These are phyloP conservation scores for Netelia fuscicornis DNA, from an alignment of 2,888 invertebrate genomes.

Conservation along the genomic window DNA sequence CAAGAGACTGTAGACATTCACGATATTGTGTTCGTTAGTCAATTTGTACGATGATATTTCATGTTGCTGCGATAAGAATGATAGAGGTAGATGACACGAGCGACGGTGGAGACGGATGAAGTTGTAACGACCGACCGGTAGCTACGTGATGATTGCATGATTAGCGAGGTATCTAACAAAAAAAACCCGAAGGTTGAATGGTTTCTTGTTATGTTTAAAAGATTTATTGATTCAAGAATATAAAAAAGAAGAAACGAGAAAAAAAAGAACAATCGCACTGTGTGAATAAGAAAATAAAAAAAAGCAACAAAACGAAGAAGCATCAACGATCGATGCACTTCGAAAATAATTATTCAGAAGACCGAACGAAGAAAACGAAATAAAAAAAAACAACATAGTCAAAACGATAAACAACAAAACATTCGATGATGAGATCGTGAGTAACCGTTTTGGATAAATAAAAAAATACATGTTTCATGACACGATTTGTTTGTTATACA, in stretches of 20 bases:
- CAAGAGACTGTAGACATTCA: slow-evolving; percentile 22
- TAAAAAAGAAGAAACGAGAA: slow-evolving; percentile 48
- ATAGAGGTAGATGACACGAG: background rate
- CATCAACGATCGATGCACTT: slow-evolving; percentile 18
- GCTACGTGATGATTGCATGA: slow-evolving; percentile 31
- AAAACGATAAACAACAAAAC: slow-evolving; percentile 28
- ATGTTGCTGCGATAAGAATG: background rate
- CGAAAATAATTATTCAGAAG: slow-evolving; percentile 16
- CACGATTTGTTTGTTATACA: slow-evolving; percentile 39
- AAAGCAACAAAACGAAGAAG: slow-evolving; percentile 21
- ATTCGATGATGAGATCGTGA: slow-evolving; percentile 11
- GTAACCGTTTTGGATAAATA: slow-evolving; percentile 10
- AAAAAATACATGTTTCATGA: slow-evolving; percentile 53
- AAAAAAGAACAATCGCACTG: slow-evolving; percentile 22
- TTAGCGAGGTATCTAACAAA: slow-evolving; percentile 28
- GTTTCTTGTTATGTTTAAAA: slow-evolving; percentile 52
- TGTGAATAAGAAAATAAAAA: slow-evolving; percentile 1
- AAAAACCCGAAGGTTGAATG: slow-evolving; percentile 48
- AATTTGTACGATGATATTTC: slow-evolving; percentile 29
- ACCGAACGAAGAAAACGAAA: slow-evolving; percentile 29
- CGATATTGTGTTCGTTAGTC: slow-evolving; percentile 1
- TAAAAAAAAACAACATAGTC: slow-evolving; percentile 12
- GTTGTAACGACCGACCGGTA: background rate
- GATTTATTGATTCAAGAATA: slow-evolving; percentile 57
- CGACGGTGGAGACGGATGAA: background rate